Evolutionary conservation across 2,113 vertebrate genomes (phyloP), one percentile per base, ranked within the genome.

Genomic region (Phaethornis superciliosus): DNA sequence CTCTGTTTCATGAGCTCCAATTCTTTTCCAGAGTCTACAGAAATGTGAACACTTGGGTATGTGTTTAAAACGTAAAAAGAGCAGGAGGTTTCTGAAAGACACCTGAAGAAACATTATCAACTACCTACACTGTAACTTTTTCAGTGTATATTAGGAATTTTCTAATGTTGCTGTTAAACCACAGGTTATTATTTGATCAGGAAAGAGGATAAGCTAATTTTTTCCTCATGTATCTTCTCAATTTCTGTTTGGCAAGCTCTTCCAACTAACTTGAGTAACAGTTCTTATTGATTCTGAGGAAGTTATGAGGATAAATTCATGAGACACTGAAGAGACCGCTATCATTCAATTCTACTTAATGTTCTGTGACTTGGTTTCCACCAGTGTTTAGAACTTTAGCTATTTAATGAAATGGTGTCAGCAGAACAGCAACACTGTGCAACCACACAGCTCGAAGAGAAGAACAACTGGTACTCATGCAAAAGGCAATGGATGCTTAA

Each of bases 401-500:
- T 70, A 27, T n/a, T 79, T 37, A 64, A 80, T 76, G 60, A 82
- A 78, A 55, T 6, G 28, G 30, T 87, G 47, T 77, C 81, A 80
- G 81, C 67, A 85, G 78, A 76, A 64, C 65, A 78, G 47, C 78
- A 60, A 42, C n/a, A 72, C 40, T 1, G 1, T 51, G 47, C 54
- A 81, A 75, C 77, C 63, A 85, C 74, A 87, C 26, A 59, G 71
- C 28, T 72, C 56, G 22, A 33, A 87, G 47, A 3, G n/a, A 68
- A 74, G 85, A 79, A 67, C 62, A 81, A 85, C 87, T 55, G n/a
- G 30, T 72, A 72, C 35, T 42, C 42, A 14, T 5, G 71, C 16
- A 59, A 94, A 93, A 88, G 23, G 65, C 58, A 85, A 89, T 60
- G 63, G 65, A 46, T 59, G 71, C 79, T 82, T 62, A 28, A 82